phyloP scores from a whole-genome alignment of 2,797 vertebrate genomes.

The Microcaecilia unicolor region DNA sequence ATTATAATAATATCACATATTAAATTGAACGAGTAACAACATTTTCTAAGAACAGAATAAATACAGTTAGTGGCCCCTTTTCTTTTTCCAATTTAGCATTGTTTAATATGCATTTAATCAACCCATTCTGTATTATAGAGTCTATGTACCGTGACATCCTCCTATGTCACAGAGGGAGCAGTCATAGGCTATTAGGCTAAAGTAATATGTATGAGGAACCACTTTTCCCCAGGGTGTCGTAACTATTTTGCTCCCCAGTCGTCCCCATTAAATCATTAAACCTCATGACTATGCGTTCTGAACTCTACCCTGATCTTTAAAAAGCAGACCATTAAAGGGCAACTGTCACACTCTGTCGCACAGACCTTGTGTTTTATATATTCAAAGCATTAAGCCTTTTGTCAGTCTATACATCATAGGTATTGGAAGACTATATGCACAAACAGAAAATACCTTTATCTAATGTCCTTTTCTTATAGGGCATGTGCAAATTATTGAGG shows the following conservation, averaged over 20 bases:
- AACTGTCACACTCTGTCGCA: conserved; percentile 63
- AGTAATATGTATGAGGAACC: conserved; percentile 73
- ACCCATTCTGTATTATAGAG: conserved; percentile 72
- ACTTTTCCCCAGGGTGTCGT: conserved; percentile 73
- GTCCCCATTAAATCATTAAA: conserved; percentile 86
- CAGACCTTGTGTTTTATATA: conserved; percentile 63
- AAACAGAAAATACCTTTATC: conserved; percentile 45
- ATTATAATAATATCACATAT: conserved; percentile 28
- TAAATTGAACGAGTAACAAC: conserved; percentile 44
- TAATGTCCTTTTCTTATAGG: conserved; percentile 35
- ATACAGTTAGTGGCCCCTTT: conserved; percentile 44
- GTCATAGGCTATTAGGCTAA: conserved; percentile 66
- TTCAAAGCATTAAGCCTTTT: conserved; percentile 69
- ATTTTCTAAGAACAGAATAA: conserved; percentile 49
- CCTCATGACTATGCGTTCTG: conserved; percentile 78
- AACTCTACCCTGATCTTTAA: conserved; percentile 85
- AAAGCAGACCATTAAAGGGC: conserved; percentile 76
- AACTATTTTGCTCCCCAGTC: conserved; percentile 75
- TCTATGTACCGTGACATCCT: conserved; percentile 69
- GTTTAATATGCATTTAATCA: conserved; percentile 88
- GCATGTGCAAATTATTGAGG: conserved; percentile 32
- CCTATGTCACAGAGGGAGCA: conserved; percentile 49
- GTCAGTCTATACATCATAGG: conserved; percentile 70
- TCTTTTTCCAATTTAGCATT: conserved; percentile 67
- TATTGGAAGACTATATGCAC: conserved; percentile 33